A percentile compares a stretch with the other conserved stretches of the same genome.
phyloP scores from a whole-genome alignment of 2,888 invertebrate genomes.

The Pristionchus arcanus region DNA sequence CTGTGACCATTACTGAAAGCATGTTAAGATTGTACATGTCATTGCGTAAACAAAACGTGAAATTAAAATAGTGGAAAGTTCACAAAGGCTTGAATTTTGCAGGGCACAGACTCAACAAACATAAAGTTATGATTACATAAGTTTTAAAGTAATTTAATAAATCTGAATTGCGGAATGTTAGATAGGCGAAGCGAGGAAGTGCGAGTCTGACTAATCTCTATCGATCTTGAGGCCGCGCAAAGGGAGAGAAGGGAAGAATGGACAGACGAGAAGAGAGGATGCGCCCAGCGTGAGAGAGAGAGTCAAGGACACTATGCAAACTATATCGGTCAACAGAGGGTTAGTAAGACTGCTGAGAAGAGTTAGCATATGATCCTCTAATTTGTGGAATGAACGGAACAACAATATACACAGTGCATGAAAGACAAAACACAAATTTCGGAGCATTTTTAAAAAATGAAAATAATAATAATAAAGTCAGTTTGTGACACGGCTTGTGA shows the following conservation, averaged over 20 bases:
- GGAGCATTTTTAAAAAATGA: neutral
- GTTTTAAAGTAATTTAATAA: no score
- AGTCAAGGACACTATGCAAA: constrained; percentile 48
- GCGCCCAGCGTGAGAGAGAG: constrained; percentile 15
- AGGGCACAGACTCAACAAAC: neutral
- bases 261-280: constrained; percentile 7
- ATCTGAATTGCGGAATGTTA: no score
- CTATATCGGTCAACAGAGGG: constrained; percentile 38
- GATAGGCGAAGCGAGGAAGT: neutral
- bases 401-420: neutral
- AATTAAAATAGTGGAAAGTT: neutral
- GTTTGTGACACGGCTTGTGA: neutral
- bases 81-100: neutral
- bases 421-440: neutral
- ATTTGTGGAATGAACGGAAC: neutral
- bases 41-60: neutral
- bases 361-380: neutral
- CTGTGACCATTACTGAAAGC: constrained; percentile 12
- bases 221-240: constrained; percentile 20
- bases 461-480: neutral
- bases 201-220: constrained; percentile 31
- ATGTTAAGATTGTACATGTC: no score
- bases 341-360: neutral
- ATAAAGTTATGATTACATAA: neutral
- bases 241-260: constrained; percentile 19